phyloP scores from a whole-genome alignment of 1,140 invertebrate genomes.

The Drosophila teissieri region DNA sequence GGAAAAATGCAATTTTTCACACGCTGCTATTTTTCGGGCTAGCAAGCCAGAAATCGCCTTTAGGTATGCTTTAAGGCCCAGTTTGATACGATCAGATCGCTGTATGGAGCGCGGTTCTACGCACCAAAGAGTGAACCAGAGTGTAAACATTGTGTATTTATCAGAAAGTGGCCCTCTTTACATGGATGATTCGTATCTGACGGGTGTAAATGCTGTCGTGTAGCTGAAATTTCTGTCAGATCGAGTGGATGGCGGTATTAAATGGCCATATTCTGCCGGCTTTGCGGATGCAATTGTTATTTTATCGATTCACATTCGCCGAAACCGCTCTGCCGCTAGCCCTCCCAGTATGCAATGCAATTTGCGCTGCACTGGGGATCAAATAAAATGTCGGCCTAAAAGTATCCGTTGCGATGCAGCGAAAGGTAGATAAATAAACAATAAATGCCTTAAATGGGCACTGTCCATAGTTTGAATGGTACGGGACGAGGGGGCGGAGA shows the following conservation, averaged over 20 bases:
- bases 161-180: neutral
- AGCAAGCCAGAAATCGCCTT: neutral
- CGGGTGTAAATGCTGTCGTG: conserved; percentile 21
- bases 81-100: too few species aligned
- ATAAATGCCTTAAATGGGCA: conserved; percentile 43
- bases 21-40: conserved; percentile 45
- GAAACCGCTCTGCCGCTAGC: neutral
- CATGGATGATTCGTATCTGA: conserved; percentile 1
- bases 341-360: conserved; percentile 52
- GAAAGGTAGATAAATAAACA: conserved; percentile 75
- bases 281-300: conserved; percentile 26
- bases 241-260: conserved; percentile 14
- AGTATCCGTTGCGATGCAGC: conserved; percentile 35
- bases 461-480: conserved; percentile 3
- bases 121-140: neutral
- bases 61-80: neutral
- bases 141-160: neutral
- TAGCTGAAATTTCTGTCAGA: neutral
- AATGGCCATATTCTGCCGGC: conserved; percentile 9
- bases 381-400: conserved; percentile 46
- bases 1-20: conserved; percentile 70
- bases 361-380: conserved; percentile 13
- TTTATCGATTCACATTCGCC: conserved; percentile 25
- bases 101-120: neutral
- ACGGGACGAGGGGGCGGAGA: neutral